Evolutionary conservation across 1,140 invertebrate genomes (phyloP), one percentile per base, ranked within the genome.

Genomic region (Lepidostoma basale): DNA sequence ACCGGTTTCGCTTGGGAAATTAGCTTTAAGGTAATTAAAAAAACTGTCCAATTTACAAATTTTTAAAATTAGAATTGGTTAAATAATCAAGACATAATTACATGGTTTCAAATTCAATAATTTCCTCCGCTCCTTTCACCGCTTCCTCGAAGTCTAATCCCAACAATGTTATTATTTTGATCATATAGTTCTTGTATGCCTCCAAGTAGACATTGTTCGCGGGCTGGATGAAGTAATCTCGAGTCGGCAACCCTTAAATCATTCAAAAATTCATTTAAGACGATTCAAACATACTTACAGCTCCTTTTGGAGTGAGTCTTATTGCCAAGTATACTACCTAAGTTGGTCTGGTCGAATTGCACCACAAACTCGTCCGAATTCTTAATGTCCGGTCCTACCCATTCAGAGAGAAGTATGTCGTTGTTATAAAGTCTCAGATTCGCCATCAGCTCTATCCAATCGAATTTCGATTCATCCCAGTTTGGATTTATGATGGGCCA

Each of bases 361-460:
- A 96, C 92, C 1, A 95, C 88, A 77, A 94, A 92, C 74, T 89
- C 85, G 72, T 93, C 87, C 0, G 93, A 94, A 80, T 96, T 93
- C 76, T 93, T 94, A 22, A 95, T 92, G 76, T 97, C 93, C 0
- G 93, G 90, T 10, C 91, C 92, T 42, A 96, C 90, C 90, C 91
- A 94, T 76, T 94, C 88, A 0, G 91, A 88, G 68, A 95, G 88
- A 0, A 95, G 79, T 44, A 92, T 89, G 72, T 95, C 91, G 70
- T 94, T 94, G 78, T 95, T 95, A 73, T 89, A 94, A 3, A 92
- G 81, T 42, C 92, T 83, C 8, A 97, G 76, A 56, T 88, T 87
- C 3, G 89, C 91, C 73, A 93, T 87, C 49, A 94, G 77, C 36
- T 87, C 85, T 3, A 94, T 81, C 85, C 92, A 89, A 77, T 95